phyloP scores from a whole-genome alignment of 2,888 invertebrate genomes.

The Drepana falcataria region DNA sequence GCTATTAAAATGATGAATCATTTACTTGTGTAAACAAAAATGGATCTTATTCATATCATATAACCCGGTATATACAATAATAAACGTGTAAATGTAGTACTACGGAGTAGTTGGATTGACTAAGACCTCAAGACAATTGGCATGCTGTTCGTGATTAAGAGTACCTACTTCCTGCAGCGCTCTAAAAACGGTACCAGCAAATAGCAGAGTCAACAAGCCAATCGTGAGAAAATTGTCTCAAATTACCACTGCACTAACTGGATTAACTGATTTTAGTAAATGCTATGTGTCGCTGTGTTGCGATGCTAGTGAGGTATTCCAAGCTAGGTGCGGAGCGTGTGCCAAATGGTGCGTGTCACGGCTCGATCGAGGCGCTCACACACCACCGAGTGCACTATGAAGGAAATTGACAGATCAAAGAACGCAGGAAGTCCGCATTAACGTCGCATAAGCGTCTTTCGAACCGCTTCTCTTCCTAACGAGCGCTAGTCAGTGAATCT shows the following conservation, averaged over 20 bases:
- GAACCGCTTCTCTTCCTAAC: slow-evolving; percentile 41
- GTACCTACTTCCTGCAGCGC: slow-evolving; percentile 37
- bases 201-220: slow-evolving; percentile 59
- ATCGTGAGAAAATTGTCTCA: slow-evolving; percentile 60
- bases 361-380: slow-evolving; percentile 45
- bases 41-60: too few species aligned
- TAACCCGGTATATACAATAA: neutral
- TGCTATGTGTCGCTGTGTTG: slow-evolving; percentile 26
- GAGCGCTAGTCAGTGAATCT: slow-evolving; percentile 2
- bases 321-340: slow-evolving; percentile 13
- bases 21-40: too few species aligned
- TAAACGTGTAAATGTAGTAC: neutral
- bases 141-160: slow-evolving; percentile 37
- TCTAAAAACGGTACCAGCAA: slow-evolving; percentile 40
- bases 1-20: too few species aligned
- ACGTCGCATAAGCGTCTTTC: slow-evolving; percentile 51
- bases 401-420: slow-evolving; percentile 70
- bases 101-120: slow-evolving; percentile 7
- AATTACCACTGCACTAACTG: slow-evolving; percentile 58
- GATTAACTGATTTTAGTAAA: slow-evolving; percentile 65
- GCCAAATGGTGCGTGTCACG: slow-evolving; percentile 54
- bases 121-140: slow-evolving; percentile 14
- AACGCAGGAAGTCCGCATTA: slow-evolving; percentile 70
- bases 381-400: slow-evolving; percentile 53
- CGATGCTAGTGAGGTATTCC: slow-evolving; percentile 9